phyloP scores from a whole-genome alignment of 1,140 invertebrate species.

The Calliopsis andreniformis region DNA sequence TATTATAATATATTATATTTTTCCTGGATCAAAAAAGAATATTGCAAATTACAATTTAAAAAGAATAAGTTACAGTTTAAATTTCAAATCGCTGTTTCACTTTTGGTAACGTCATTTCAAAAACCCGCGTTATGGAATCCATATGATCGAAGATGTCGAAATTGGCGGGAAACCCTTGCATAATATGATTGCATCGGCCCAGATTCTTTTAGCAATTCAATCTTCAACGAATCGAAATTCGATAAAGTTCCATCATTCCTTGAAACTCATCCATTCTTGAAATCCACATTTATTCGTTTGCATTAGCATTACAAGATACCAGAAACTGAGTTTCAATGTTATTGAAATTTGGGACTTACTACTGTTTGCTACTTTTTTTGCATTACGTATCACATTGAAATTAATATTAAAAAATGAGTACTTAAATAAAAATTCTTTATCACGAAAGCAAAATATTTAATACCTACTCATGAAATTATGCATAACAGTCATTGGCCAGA shows the following conservation, averaged over 20 bases:
- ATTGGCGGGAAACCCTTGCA: background rate
- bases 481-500: no score
- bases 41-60: no score
- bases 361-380: background rate
- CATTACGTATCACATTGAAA: no score
- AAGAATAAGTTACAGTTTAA: background rate
- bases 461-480: no score
- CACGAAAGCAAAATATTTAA: no score
- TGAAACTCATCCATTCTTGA: slow-evolving; percentile 10
- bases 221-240: slow-evolving; percentile 10
- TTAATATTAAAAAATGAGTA: no score
- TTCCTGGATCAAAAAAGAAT: no score
- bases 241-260: slow-evolving; percentile 1
- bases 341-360: slow-evolving; percentile 1
- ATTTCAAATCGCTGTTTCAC: background rate
- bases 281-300: slow-evolving; percentile 12
- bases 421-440: no score
- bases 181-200: background rate
- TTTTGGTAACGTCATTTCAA: background rate
- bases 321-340: background rate
- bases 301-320: background rate
- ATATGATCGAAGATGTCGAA: background rate
- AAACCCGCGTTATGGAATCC: background rate
- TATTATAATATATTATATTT: no score
- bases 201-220: slow-evolving; percentile 20